Percentiles rank a stretch among this genome's conserved stretches.
phyloP scores from a whole-genome alignment of 2,797 vertebrate species.

The Chaetodon trifasciatus region DNA sequence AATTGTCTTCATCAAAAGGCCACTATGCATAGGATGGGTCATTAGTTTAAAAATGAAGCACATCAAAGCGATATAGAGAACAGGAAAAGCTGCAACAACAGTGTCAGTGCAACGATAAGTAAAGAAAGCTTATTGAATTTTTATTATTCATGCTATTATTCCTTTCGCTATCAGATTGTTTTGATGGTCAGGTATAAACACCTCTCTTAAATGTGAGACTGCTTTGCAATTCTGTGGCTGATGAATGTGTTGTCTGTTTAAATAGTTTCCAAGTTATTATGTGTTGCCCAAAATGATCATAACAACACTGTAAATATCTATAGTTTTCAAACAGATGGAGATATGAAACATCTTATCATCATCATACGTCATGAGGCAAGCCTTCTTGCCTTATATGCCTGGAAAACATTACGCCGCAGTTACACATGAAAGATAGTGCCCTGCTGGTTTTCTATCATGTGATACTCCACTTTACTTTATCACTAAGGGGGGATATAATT shows the following conservation, averaged over 20 bases:
- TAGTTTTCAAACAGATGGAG: background rate
- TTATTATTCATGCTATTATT: conserved; percentile 67
- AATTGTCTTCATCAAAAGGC: conserved; percentile 86
- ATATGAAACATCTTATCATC: background rate
- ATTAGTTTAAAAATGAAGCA: conserved; percentile 82
- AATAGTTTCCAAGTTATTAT: background rate
- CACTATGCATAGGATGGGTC: conserved; percentile 81
- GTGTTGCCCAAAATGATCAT: background rate
- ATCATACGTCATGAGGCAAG: background rate
- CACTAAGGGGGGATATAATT: conserved; percentile 51
- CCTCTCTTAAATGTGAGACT: background rate
- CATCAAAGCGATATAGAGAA: conserved; percentile 74
- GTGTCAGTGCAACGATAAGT: conserved; percentile 60
- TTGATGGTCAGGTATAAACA: conserved; percentile 1
- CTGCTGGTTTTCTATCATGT: conserved; percentile 11
- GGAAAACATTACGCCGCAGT: conserved; percentile 8
- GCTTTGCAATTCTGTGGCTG: background rate
- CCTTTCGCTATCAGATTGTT: conserved; percentile 27
- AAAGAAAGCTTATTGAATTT: conserved; percentile 79
- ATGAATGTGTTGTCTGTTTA: background rate
- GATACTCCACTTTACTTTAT: conserved; percentile 40
- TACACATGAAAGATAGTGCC: background rate
- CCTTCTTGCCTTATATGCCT: background rate
- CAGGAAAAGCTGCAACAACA: conserved; percentile 70
- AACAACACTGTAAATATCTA: background rate